phyloP scores from a whole-genome alignment of 2,113 vertebrate species.

The Actenoides lindsayi region DNA sequence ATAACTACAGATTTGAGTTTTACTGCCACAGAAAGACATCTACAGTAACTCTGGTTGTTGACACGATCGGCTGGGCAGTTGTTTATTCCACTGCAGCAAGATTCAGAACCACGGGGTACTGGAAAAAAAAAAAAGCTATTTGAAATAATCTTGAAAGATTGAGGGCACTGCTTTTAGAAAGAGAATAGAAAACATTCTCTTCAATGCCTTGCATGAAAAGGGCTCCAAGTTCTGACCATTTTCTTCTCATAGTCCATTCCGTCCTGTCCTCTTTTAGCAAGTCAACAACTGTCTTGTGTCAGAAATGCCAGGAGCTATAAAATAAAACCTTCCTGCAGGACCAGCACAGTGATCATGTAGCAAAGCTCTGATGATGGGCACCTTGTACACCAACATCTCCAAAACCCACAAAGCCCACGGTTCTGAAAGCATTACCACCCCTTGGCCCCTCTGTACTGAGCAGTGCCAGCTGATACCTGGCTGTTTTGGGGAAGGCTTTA shows the following conservation, averaged over 20 bases:
- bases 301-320: background rate
- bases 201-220: background rate
- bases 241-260: background rate
- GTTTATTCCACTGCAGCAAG: background rate
- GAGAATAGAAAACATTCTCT: background rate
- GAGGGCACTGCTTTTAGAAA: slow-evolving; percentile 29
- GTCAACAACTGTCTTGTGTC: background rate
- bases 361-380: background rate
- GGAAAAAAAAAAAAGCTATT: background rate
- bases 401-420: rapidly evolving
- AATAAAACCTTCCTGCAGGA: background rate
- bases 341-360: background rate
- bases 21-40: background rate
- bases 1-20: background rate
- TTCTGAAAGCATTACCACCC: background rate
- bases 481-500: background rate
- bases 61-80: background rate
- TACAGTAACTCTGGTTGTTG: background rate
- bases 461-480: background rate
- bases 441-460: background rate
- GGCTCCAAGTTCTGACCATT: background rate
- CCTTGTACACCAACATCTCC: background rate
- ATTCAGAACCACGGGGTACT: slow-evolving; percentile 3
- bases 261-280: background rate
- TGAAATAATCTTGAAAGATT: slow-evolving; percentile 26